These are phyloP conservation scores for Plecturocebus donacophilus DNA, from an alignment of 2,113 vertebrate genomes.

Conservation along the genomic window DNA sequence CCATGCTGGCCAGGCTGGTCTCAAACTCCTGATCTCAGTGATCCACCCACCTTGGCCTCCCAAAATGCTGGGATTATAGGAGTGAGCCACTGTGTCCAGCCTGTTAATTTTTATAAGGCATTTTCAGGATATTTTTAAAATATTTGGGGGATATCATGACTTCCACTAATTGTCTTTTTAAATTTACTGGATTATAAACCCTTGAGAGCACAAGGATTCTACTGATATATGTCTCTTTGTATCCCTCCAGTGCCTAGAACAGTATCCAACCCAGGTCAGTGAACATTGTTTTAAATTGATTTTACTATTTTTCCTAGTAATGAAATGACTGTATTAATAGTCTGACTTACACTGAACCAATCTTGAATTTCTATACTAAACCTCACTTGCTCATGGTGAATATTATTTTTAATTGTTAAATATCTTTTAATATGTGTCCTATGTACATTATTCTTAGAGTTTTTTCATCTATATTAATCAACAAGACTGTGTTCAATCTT, in stretches of 20 bases:
- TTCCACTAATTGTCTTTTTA: neutral
- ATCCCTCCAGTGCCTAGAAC: neutral
- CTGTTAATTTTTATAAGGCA: neutral
- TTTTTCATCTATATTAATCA: constrained; percentile 13
- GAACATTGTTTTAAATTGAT: neutral
- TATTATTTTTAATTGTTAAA: neutral
- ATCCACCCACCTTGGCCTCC: too few species aligned
- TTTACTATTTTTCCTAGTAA: constrained; percentile 23
- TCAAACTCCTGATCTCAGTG: too few species aligned
- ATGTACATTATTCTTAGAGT: neutral
- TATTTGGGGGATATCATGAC: neutral
- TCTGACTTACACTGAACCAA: neutral
- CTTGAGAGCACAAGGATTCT: neutral
- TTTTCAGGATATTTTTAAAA: neutral
- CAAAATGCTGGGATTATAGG: too few species aligned
- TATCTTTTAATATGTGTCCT: neutral
- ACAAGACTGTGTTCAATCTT: constrained; percentile 13
- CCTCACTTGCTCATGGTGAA: neutral
- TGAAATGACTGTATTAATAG: neutral
- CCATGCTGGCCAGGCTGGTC: too few species aligned
- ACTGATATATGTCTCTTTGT: neutral
- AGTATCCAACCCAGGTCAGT: neutral
- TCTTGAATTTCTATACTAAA: constrained; percentile 16
- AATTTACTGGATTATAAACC: neutral
- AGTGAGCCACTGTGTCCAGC: too few species aligned